Evolutionary conservation across 1,140 invertebrate species (phyloP), one percentile per base, ranked within the genome.

Genomic region (Anagrus nilaparvatae): DNA sequence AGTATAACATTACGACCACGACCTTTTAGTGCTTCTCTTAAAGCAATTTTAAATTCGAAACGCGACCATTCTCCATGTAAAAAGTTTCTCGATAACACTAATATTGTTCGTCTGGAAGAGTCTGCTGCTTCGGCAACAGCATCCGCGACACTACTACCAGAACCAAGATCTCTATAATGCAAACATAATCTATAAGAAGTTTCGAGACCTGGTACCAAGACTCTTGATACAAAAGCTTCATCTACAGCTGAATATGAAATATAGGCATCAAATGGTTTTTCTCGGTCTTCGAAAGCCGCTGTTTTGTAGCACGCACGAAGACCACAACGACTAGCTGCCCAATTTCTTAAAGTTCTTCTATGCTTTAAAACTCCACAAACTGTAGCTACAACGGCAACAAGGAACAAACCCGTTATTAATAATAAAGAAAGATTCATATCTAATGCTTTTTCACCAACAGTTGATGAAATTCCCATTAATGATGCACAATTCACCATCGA

Each of bases 1-100:
- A 93, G 80, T 47, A 95, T 87, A 46, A 93, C 75, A 58, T 81
- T 78, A 58, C 84, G 78, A 51, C 81, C 73, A 53, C 81, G 75
- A 58, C 84, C 82, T 67, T 87, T 87, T 35, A 94, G 77, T 40
- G 88, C 84, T 64, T 93, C 87, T 57, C 88, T 84, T n/a, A 94
- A 73, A 2, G 91, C 89, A 34, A 82, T 81, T 67, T 91, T 90
- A 61, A 94, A 91, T 66, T 95, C 91, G 58, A 90, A 91, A 39
- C 88, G 76, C 51, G 86, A 83, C 91, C 91, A 96, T 67, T 94
- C 88, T 65, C 87, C 89, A 63, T 88, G 82, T 14, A 96, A 75
- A 68, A 94, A 96, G 69, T 91, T 90, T 61, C 88, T 88, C 3
- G 88, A 90, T 19, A 97, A 61, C 21, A 96, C 81, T 49, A 96